phyloP scores from a whole-genome alignment of 1,140 invertebrate genomes.

The Drosophila parabipectinata region DNA sequence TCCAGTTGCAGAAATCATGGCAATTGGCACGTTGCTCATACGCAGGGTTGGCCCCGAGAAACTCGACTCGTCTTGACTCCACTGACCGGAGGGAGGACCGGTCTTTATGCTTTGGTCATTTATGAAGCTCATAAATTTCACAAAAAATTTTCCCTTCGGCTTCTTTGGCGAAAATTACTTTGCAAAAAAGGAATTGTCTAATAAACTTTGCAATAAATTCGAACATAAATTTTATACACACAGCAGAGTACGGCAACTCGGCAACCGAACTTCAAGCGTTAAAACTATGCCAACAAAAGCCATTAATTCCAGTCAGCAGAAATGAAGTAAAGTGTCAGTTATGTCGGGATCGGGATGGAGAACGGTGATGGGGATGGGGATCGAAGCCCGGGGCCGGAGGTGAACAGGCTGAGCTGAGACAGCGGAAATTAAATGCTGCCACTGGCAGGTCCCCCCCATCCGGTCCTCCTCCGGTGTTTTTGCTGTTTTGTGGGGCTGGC shows the following conservation, averaged over 20 bases:
- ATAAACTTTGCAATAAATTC: conserved; percentile 83
- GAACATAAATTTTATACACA: conserved; percentile 81
- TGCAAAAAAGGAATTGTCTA: conserved; percentile 75
- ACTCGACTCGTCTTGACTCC: conserved; percentile 5
- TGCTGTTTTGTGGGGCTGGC: conserved; percentile 13
- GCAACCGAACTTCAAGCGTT: conserved; percentile 77
- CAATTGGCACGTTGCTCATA: conserved; percentile 81
- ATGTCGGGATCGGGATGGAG: conserved; percentile 32
- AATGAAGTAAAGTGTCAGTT: conserved; percentile 82
- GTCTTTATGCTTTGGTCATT: conserved; percentile 74
- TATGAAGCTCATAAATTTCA: conserved; percentile 81
- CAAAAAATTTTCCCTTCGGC: conserved; percentile 53
- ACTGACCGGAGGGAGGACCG: conserved; percentile 23
- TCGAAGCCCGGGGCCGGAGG: not conserved
- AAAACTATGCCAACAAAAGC: conserved; percentile 83
- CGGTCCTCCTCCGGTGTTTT: conserved; percentile 18
- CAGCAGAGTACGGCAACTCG: conserved; percentile 13
- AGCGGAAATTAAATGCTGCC: conserved; percentile 77
- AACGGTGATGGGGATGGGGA: not conserved
- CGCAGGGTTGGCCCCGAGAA: conserved; percentile 46
- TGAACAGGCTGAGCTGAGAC: conserved; percentile 37
- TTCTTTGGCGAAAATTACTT: conserved; percentile 63
- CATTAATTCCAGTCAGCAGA: conserved; percentile 82
- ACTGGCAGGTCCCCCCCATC: conserved; percentile 32
- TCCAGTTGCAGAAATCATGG: conserved; percentile 59